Base-by-base conservation (phyloP, 2,113 vertebrate species). In the Terrapene triunguis region DNA sequence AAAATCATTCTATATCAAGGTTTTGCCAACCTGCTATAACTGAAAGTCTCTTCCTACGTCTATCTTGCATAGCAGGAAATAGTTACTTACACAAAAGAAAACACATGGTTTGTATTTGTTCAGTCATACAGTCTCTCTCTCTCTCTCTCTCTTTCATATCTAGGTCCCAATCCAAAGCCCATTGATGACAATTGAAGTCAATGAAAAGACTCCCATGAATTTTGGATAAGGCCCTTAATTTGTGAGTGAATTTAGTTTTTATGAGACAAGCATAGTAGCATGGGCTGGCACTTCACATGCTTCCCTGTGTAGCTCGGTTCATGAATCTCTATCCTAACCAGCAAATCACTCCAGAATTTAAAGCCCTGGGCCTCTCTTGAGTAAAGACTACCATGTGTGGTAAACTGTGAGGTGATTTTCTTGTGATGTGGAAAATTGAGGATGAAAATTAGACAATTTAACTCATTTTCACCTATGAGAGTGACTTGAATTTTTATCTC, bases 401-500 rank as follows among this genome's bases (percentile, higher is more conserved):
- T n/a, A 89, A 94, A 89, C 51, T 89, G 83, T 82, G 74, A 91
- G 76, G 38, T 85, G 80, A 90, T 78, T 47, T 95, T 90, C 95
- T 62, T 92, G 80, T 91, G 38, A 53, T 85, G 85, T 16, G 38
- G 32, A 94, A 94, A 83, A 84, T 38, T 94, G 82, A 19, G 5
- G n/a, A 11, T 97, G 88, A 81, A 35, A 76, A 65, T 85, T 88
- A 54, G 7, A 10, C 17, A 21, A 69, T 72, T 21, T 89, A 85
- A 85, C 5, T 6, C 47, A 24, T 83, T 93, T 59, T 92, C 89
- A 59, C 53, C 9, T 87, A 19, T 83, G 57, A 82, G 90, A 93
- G 6, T 42, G 83, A 89, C 82, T 89, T 62, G 42, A 91, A 42
- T 32, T 92, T 44, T 94, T 44, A 94, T 89, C 85, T 79, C 94